Base-by-base conservation (phyloP, 2,888 invertebrate species). In the Cheilosia urbana region DNA sequence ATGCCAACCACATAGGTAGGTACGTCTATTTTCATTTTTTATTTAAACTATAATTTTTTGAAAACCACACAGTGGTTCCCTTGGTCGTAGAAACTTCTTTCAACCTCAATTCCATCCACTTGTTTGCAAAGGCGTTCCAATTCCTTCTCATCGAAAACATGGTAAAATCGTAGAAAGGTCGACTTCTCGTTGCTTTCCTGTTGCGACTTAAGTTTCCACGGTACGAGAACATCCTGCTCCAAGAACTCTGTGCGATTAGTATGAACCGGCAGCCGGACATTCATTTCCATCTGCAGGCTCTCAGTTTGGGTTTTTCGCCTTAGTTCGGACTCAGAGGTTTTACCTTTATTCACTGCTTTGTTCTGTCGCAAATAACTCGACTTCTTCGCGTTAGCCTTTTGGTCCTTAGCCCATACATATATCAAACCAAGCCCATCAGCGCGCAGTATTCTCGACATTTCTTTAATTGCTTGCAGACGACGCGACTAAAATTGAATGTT, bases 381-480 rank as follows among this genome's bases (percentile, higher is more conserved):
- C 89, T 95, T 95, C 66, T 93, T 92, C 21, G 93, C 93, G 53
- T 95, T 94, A 82, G 93, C 94, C 2, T 94, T 93, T 92, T 98
- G 98, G 90, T 98, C 96, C 91, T 96, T 96, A 0, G 99, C 98
- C 99, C 99, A 99, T 0, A 99, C 99, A 88, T 99, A 98, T 79
- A 99, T 95, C 5, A 99, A 93, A 2, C 96, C 96, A 87, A 93
- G 93, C 0, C 99, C 99, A 0, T 94, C 95, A 0, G 93, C 90
- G n/a, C 94, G 93, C 6, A 99, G 93, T 1, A 97, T 92, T 15
- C 98, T 93, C 0, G 95, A 91, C 89, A 98, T 95, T 91, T 98
- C 97, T 21, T 92, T 90, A 15, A 99, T 90, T 0, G 98, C 97
- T 89, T 94, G 93, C 27, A 94, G 89, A 89, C 99, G 94, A 88